Percentiles rank a stretch among this genome's conserved stretches.
These are phyloP conservation scores for Etheostoma perlongum DNA, from an alignment of 2,797 vertebrate species.

Conservation along the genomic window DNA sequence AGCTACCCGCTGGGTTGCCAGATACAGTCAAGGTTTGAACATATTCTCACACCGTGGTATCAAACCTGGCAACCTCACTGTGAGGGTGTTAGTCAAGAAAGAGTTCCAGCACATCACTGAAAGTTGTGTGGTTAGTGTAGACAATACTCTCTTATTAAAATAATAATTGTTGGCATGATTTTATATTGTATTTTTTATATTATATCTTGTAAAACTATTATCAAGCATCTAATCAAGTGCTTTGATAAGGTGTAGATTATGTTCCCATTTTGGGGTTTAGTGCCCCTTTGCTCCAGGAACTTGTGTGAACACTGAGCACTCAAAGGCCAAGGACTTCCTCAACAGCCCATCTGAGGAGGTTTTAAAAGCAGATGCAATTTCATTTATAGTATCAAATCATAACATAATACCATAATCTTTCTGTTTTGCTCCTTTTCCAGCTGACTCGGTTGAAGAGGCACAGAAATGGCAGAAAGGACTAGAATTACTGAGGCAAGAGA, in stretches of 20 bases:
- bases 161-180: too few relatives aligned
- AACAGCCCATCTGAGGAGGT: background rate
- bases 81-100: too few relatives aligned
- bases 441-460: conserved; percentile 91
- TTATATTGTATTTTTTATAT: too few relatives aligned
- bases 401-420: background rate
- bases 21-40: background rate
- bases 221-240: background rate
- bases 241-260: conserved; percentile 7
- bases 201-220: background rate
- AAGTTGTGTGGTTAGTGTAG: too few relatives aligned
- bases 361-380: too few relatives aligned
- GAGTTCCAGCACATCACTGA: background rate
- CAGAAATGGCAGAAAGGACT: conserved; percentile 92
- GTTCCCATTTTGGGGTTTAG: background rate
- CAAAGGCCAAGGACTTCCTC: background rate
- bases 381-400: too few relatives aligned
- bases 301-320: background rate
- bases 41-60: background rate
- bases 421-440: conserved; percentile 69
- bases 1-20: too few relatives aligned
- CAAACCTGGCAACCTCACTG: conserved; percentile 3
- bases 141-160: too few relatives aligned
- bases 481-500: conserved; percentile 91
- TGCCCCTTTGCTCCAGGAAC: conserved; percentile 5